A percentile compares a stretch with the other conserved stretches of the same genome.
These are phyloP conservation scores for Caenorhabditis wallacei DNA, from an alignment of 2,888 invertebrate species.

Conservation along the genomic window DNA sequence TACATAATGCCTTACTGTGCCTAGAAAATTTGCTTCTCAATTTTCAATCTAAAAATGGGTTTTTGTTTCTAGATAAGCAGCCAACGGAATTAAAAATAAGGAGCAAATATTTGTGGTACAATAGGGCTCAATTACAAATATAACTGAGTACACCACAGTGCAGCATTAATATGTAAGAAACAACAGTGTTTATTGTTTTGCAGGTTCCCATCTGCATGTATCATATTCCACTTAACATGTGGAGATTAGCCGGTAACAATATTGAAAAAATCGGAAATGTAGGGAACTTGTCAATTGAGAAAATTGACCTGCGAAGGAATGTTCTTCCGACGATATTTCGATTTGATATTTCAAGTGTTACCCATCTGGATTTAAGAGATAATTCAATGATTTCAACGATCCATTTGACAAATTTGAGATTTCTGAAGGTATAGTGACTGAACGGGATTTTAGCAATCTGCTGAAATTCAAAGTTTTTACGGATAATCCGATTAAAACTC, in stretches of 20 bases:
- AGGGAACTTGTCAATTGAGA: slow-evolving; percentile 18
- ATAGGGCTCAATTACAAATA: too few relatives aligned
- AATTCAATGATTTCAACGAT: slow-evolving; percentile 82
- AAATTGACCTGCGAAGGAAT: slow-evolving; percentile 65
- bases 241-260: slow-evolving; percentile 67
- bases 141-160: too few relatives aligned
- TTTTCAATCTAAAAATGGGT: too few relatives aligned
- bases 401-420: slow-evolving; percentile 83
- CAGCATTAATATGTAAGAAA: too few relatives aligned
- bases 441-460: background rate
- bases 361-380: slow-evolving; percentile 84
- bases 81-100: too few relatives aligned
- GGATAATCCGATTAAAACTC: too few relatives aligned
- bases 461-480: too few relatives aligned
- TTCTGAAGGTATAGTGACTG: slow-evolving; percentile 67
- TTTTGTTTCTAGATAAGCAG: too few relatives aligned
- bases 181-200: too few relatives aligned
- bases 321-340: slow-evolving; percentile 63
- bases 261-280: slow-evolving; percentile 61
- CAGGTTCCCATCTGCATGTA: slow-evolving; percentile 44
- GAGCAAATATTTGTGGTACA: too few relatives aligned
- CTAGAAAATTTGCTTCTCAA: too few relatives aligned
- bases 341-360: slow-evolving; percentile 61
- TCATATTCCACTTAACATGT: slow-evolving; percentile 31
- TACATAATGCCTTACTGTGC: too few relatives aligned